Conservation (phyloP, 2,113 vertebrate genomes). For the Ammodramus savannarum region DNA sequence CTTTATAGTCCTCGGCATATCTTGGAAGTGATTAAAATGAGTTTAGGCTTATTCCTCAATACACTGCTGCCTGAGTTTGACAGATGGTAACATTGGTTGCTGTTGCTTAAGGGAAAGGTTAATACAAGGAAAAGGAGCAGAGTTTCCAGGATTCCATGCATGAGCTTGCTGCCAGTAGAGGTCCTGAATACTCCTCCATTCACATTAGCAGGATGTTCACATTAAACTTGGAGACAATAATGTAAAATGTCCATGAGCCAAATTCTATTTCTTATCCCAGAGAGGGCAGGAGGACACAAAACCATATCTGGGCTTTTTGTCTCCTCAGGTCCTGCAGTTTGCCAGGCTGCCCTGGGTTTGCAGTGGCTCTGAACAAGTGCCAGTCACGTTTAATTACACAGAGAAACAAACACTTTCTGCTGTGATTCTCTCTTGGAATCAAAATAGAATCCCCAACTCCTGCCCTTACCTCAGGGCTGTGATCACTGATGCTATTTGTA, state of each 20-base stretch:
- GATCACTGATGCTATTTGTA: neutral
- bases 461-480: neutral
- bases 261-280: neutral
- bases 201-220: neutral
- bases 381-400: neutral
- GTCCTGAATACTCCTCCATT: slow-evolving; percentile 36
- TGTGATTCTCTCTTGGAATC: neutral
- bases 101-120: slow-evolving; percentile 44
- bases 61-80: neutral
- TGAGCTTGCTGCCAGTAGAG: slow-evolving; percentile 44
- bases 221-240: neutral
- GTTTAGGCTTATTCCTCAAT: slow-evolving; percentile 12
- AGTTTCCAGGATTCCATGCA: neutral
- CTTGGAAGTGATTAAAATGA: slow-evolving; percentile 38
- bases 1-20: slow-evolving; percentile 1
- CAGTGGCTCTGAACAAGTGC: neutral
- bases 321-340: neutral
- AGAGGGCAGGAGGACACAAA: neutral
- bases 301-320: neutral
- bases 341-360: neutral
- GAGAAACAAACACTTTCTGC: neutral
- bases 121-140: neutral
- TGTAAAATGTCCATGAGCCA: neutral
- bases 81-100: slow-evolving; percentile 18
- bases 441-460: neutral